Conservation (phyloP, 1,140 invertebrate genomes). For the Meloidogyne floridensis region DNA sequence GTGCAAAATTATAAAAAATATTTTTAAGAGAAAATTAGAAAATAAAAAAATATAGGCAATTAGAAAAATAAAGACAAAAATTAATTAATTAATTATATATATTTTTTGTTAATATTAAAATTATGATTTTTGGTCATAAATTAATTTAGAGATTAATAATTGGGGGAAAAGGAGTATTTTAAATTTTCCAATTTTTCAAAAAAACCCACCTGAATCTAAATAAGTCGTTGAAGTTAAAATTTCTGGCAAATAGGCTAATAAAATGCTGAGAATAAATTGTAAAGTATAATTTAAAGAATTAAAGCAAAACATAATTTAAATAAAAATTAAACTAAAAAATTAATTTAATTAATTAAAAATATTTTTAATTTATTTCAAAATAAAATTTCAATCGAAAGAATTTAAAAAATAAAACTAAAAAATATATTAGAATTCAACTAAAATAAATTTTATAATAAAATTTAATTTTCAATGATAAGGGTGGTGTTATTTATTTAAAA, state of each 20-base stretch:
- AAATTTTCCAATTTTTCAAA: not conserved
- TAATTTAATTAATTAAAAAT: too few species aligned
- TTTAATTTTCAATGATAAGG: too few species aligned
- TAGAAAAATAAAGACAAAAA: not conserved
- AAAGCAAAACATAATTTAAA: not conserved
- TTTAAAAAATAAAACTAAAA: too few species aligned
- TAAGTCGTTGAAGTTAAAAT: not conserved
- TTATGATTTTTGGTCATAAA: not conserved
- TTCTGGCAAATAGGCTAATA: not conserved
- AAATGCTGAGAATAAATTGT: not conserved
- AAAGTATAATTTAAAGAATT: not conserved
- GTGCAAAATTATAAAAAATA: not conserved
- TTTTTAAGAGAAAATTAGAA: not conserved
- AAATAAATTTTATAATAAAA: too few species aligned
- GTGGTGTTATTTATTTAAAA: too few species aligned
- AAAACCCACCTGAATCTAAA: not conserved
- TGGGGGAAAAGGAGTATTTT: too few species aligned
- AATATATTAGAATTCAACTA: too few species aligned
- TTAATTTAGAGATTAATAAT: not conserved
- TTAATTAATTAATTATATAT: not conserved
- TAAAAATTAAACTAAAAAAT: too few species aligned
- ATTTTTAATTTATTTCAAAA: too few species aligned
- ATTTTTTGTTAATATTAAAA: not conserved
- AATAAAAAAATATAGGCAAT: not conserved
- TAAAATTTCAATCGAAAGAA: too few species aligned